phyloP scores from a whole-genome alignment of 2,888 invertebrate species.

The Pseudococcus jackbeardsleyi region DNA sequence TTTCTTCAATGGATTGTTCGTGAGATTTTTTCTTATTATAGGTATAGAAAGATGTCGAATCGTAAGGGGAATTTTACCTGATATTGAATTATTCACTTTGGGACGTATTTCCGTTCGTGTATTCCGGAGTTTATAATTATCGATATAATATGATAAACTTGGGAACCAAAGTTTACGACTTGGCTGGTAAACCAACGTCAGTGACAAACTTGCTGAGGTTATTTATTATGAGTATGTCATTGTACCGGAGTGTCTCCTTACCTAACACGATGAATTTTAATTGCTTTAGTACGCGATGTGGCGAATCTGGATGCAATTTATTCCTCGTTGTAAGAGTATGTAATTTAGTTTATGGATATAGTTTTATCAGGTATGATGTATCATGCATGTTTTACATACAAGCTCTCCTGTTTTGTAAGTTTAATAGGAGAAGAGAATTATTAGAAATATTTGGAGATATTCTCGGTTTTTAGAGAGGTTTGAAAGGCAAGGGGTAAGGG shows the following conservation, averaged over 20 bases:
- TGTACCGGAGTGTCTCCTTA: background rate
- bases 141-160: background rate
- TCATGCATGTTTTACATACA: too few relatives aligned
- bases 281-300: background rate
- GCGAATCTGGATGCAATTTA: too few relatives aligned
- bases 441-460: too few relatives aligned
- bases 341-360: too few relatives aligned
- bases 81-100: background rate
- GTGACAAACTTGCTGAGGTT: background rate
- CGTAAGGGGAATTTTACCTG: background rate
- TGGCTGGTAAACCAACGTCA: background rate
- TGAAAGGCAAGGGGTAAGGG: too few relatives aligned
- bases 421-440: too few relatives aligned
- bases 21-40: background rate
- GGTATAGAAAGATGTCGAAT: background rate
- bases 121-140: background rate
- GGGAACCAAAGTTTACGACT: background rate
- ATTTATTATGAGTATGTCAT: background rate
- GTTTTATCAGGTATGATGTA: too few relatives aligned
- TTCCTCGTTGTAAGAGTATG: too few relatives aligned
- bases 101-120: background rate
- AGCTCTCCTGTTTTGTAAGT: too few relatives aligned
- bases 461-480: too few relatives aligned
- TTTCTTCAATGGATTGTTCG: background rate
- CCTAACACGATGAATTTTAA: background rate